Evolutionary conservation across 2,113 vertebrate species (phyloP), one percentile per base, ranked within the genome.

Genomic region (Antennarius striatus): DNA sequence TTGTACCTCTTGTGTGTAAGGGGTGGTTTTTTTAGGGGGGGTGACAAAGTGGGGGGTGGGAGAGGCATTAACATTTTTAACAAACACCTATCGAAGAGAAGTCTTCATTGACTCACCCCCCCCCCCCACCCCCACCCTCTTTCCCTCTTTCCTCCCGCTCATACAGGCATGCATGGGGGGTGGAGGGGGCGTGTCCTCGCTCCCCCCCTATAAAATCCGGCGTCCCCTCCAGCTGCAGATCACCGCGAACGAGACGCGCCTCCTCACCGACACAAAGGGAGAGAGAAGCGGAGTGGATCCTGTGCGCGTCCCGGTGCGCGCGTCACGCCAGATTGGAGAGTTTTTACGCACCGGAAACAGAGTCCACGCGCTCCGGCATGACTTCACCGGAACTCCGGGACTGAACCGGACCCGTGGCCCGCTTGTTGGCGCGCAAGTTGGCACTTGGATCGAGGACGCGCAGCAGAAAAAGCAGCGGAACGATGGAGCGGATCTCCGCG

Each of bases 201-300:
- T 15, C 12, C 70, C 50, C 1, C 57, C 0, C 14, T 94, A 95
- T 96, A 96, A 96, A 95, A 92, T 79, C 47, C 75, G 92, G 77
- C 91, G 88, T 72, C 70, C 75, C 75, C 81, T 36, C 15, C 62
- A 43, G 55, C 22, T 12, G 7, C 8, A 22, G 42, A 77, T 43
- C 36, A 56, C 45, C 52, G 43, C 73, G 1, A 57, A n/a, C 43
- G 15, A 52, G 32, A 10, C 47, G 3, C 48, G 8, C 52, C 5
- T 69, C 5, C 13, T 6, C 48, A 56, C 17, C 1, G 22, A 69
- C 68, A 69, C 74, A 71, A 72, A 43, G 42, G 3, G 42, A 10
- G 48, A 10, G 32, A 30, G 12, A 36, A 57, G 17, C 40, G 46
- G 16, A 22, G 62, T 36, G 58, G 39, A 13, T 62, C 32, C 36